Conservation (phyloP, 2,113 vertebrate species). For the Syngnathus typhle region DNA sequence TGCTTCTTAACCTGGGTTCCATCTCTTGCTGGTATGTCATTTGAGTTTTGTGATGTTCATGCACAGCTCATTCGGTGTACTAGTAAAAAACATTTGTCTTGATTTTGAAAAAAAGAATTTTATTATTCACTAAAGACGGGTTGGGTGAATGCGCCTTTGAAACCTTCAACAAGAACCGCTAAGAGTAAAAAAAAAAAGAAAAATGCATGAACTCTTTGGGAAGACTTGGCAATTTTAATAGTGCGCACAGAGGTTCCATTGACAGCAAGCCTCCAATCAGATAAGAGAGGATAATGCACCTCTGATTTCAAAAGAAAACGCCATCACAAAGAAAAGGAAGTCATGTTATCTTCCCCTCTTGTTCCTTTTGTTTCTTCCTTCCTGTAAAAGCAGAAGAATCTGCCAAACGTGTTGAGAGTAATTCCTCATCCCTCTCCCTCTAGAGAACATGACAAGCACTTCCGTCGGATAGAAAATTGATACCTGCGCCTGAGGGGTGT, state of each 20-base stretch:
- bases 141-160: too few species aligned
- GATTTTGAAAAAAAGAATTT: too few species aligned
- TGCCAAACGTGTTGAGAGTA: conserved; percentile 22
- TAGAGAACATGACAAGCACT: conserved; percentile 39
- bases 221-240: conserved; percentile 10
- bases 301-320: conserved; percentile 35
- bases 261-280: conserved; percentile 43
- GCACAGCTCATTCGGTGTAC: too few species aligned
- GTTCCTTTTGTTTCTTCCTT: conserved; percentile 12
- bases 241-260: conserved; percentile 22
- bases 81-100: too few species aligned
- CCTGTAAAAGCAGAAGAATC: conserved; percentile 19
- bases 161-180: too few species aligned
- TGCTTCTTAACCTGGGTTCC: background rate
- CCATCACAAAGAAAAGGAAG: conserved; percentile 4
- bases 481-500: conserved; percentile 57
- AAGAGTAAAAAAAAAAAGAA: too few species aligned
- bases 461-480: conserved; percentile 41
- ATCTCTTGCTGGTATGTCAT: too few species aligned
- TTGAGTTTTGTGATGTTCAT: too few species aligned
- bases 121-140: too few species aligned
- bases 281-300: conserved; percentile 28
- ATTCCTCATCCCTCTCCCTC: conserved; percentile 19
- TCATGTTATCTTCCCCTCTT: background rate
- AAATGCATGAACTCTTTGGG: background rate